phyloP scores from a whole-genome alignment of 2,113 vertebrate genomes.

The Notarius quadriscutis region DNA sequence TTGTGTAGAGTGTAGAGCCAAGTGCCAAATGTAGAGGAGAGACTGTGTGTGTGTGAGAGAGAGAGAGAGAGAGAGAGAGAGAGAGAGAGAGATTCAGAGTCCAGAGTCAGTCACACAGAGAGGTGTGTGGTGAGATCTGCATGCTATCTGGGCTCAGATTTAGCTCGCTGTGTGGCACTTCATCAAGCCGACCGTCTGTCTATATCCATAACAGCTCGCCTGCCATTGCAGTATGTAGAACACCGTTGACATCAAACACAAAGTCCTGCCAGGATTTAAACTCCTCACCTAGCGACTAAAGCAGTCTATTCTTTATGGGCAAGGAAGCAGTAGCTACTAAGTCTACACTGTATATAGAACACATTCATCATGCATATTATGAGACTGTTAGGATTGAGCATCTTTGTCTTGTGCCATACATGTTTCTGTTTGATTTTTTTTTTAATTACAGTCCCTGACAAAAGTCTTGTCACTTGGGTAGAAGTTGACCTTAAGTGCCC shows the following conservation, averaged over 20 bases:
- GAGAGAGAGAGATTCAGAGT: conserved; percentile 2
- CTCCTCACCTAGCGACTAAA: conserved; percentile 27
- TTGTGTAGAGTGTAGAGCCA: conserved; percentile 29
- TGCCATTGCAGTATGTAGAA: conserved; percentile 30
- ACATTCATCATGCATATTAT: background rate
- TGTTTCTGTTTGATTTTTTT: background rate
- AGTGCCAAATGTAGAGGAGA: background rate
- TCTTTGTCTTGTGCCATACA: background rate
- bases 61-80: background rate
- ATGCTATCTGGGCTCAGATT: conserved; percentile 37
- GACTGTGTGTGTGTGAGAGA: background rate
- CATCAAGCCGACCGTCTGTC: conserved; percentile 31
- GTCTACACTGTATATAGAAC: background rate
- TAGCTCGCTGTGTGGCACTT: conserved; percentile 32
- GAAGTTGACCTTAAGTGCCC: too few relatives aligned
- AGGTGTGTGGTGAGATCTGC: conserved; percentile 39
- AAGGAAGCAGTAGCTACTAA: background rate
- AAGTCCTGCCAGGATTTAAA: conserved; percentile 45
- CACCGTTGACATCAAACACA: conserved; percentile 45
- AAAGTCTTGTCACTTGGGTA: too few relatives aligned
- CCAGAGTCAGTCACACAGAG: conserved; percentile 41
- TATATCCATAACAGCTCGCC: conserved; percentile 45
- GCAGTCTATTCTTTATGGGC: background rate
- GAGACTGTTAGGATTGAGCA: background rate
- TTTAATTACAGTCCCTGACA: too few relatives aligned